Evolutionary conservation across 2,797 vertebrate genomes (phyloP).

Genomic region (Cyclopterus lumpus): DNA sequence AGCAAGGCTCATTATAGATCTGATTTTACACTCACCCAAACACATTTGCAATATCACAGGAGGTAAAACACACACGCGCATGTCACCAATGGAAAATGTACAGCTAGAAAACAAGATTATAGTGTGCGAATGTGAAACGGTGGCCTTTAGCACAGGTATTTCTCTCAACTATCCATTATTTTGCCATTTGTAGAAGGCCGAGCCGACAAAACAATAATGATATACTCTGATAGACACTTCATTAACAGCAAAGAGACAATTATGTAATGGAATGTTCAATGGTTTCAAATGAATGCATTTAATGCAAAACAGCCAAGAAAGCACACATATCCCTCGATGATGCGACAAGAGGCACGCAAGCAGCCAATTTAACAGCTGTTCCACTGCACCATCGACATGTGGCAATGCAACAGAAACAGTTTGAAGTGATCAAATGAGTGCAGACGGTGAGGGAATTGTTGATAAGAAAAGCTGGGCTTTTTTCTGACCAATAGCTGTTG

Average conservation of each 20-base stretch:
- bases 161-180: not conserved
- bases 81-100: not conserved
- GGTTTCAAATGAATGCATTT: not conserved
- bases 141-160: not conserved
- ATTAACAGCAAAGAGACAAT: not conserved
- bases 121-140: not conserved
- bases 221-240: not conserved
- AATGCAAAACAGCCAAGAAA: not conserved
- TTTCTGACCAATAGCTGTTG: not conserved
- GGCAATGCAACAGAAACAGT: not conserved
- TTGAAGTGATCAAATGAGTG: not conserved
- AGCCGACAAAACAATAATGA: not conserved
- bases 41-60: constrained; percentile 35
- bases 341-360: not conserved
- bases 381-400: not conserved
- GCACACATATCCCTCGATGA: not conserved
- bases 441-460: not conserved
- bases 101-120: not conserved
- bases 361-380: not conserved
- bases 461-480: not conserved
- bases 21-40: constrained; percentile 51
- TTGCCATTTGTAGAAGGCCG: not conserved
- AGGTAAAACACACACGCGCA: not conserved
- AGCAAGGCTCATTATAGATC: constrained; percentile 35
- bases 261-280: not conserved